Percentiles rank a stretch among this genome's conserved stretches.
Conservation (phyloP, 2,797 vertebrate species). For the Anomalospiza imberbis region DNA sequence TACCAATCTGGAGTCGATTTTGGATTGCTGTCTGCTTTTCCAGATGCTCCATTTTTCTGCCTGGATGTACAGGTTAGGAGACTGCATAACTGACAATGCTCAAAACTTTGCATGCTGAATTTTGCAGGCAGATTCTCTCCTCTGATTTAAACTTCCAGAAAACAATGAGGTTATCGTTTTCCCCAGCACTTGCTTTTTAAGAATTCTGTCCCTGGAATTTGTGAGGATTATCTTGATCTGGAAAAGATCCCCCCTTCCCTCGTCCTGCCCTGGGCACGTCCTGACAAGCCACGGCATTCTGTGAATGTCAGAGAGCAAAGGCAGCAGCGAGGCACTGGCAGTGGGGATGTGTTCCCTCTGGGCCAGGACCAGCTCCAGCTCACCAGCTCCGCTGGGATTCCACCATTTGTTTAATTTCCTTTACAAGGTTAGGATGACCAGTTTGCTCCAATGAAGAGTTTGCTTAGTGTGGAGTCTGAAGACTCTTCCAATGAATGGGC, state of each 20-base stretch:
- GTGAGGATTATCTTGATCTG: background rate
- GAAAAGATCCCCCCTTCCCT: slow-evolving; percentile 10
- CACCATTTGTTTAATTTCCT: background rate
- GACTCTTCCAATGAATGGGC: background rate
- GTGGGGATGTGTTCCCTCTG: background rate
- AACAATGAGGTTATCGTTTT: background rate
- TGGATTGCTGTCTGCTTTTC: background rate
- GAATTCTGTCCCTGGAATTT: background rate
- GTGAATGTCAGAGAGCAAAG: background rate
- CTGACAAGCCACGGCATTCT: slow-evolving; percentile 37
- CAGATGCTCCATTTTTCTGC: background rate
- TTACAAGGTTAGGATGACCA: background rate
- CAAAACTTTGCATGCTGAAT: background rate
- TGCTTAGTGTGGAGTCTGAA: background rate
- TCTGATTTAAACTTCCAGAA: background rate
- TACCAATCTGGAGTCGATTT: background rate
- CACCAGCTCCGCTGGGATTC: background rate
- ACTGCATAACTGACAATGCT: background rate
- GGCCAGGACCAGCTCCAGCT: background rate
- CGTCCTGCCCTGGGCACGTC: background rate
- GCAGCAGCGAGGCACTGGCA: background rate
- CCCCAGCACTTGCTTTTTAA: background rate
- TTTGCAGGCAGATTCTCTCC: background rate
- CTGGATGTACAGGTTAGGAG: background rate
- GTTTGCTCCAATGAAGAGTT: background rate